Conservation (phyloP, 2,797 vertebrate species). For the Ispidina picta region DNA sequence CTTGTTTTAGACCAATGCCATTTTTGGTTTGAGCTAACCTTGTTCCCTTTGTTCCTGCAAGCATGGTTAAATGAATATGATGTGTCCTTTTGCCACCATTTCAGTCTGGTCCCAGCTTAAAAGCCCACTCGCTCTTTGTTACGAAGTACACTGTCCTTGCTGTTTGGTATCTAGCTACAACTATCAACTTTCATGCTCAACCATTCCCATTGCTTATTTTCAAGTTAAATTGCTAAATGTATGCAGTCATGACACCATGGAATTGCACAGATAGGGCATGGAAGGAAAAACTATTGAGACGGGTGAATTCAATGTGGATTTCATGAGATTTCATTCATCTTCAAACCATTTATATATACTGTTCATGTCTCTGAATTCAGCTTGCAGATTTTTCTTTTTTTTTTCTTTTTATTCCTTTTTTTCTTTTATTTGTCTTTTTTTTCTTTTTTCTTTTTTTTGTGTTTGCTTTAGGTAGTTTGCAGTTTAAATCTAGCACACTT, state of each 20-base stretch:
- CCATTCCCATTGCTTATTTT: conserved; percentile 75
- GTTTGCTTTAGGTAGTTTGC: conserved; percentile 66
- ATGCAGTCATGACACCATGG: conserved; percentile 77
- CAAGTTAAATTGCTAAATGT: conserved; percentile 72
- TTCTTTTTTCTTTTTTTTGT: neutral
- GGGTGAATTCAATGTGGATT: conserved; percentile 87
- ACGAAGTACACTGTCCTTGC: conserved; percentile 70
- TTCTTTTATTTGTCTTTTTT: neutral
- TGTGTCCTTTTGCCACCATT: conserved; percentile 74
- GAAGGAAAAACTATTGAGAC: conserved; percentile 64
- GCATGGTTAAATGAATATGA: conserved; percentile 88
- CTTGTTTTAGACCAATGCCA: conserved; percentile 79
- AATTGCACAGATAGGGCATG: conserved; percentile 76
- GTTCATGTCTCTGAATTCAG: conserved; percentile 79
- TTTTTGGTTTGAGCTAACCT: conserved; percentile 83
- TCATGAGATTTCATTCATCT: conserved; percentile 85
- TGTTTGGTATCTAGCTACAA: conserved; percentile 66
- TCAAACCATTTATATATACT: conserved; percentile 82
- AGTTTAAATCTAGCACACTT: conserved; percentile 65
- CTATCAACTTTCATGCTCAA: conserved; percentile 59
- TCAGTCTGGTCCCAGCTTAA: conserved; percentile 69
- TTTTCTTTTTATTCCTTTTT: neutral
- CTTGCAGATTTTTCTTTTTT: conserved; percentile 65
- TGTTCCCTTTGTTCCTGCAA: conserved; percentile 79
- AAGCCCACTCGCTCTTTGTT: conserved; percentile 73